Percentiles rank a stretch among this genome's conserved stretches.
Conservation (phyloP, 2,113 vertebrate species). For the Xenopus borealis region DNA sequence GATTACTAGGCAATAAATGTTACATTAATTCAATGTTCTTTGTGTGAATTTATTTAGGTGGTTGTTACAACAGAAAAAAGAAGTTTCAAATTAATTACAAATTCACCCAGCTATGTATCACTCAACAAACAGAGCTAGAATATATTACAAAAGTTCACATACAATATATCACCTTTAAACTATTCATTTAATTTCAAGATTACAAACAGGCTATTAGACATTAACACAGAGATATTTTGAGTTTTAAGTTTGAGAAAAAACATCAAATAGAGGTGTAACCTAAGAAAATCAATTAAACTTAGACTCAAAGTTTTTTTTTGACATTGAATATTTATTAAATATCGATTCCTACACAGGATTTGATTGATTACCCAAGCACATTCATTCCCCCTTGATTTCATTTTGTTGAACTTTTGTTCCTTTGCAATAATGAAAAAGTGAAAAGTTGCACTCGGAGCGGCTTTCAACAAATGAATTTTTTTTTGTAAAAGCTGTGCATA, state of each 20-base stretch:
- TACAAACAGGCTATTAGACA: background rate
- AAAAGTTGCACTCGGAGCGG: constrained; percentile 11
- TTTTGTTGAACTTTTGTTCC: constrained; percentile 21
- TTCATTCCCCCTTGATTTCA: constrained; percentile 11
- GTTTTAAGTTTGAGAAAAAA: background rate
- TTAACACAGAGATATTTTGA: background rate
- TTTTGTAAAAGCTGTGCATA: constrained; percentile 16
- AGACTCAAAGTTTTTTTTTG: constrained; percentile 20
- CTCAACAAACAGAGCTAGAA: background rate
- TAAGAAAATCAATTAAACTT: constrained; percentile 16
- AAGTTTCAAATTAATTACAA: background rate
- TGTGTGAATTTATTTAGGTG: background rate
- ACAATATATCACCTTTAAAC: background rate
- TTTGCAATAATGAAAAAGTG: constrained; percentile 17
- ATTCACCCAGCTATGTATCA: background rate
- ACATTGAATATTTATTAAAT: constrained; percentile 28
- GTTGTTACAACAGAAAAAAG: background rate
- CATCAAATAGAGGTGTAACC: no score
- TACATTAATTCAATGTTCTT: background rate
- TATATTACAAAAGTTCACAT: background rate
- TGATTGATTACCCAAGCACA: constrained; percentile 26
- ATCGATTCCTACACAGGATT: constrained; percentile 7
- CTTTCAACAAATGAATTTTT: constrained; percentile 33
- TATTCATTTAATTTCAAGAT: background rate
- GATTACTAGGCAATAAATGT: background rate